A percentile compares a stretch with the other conserved stretches of the same genome.
phyloP scores from a whole-genome alignment of 2,113 vertebrate genomes.

The Entosphenus tridentatus region DNA sequence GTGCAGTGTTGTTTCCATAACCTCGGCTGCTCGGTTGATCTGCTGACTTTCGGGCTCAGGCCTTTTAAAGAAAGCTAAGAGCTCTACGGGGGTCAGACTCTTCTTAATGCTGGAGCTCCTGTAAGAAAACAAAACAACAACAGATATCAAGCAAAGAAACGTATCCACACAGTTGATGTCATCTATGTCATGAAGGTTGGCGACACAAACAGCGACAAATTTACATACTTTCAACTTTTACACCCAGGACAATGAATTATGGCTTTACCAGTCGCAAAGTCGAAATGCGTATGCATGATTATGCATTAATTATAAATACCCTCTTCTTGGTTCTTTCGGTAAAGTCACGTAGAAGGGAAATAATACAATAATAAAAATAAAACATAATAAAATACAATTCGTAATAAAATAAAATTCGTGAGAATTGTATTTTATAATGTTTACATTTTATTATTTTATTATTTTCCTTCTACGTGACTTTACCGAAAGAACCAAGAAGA shows the following conservation, averaged over 20 bases:
- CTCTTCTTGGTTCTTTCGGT: too few species aligned
- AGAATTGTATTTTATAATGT: too few species aligned
- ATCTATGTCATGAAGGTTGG: background rate
- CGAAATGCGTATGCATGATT: too few species aligned
- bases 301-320: too few species aligned
- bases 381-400: too few species aligned
- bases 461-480: too few species aligned
- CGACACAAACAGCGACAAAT: background rate
- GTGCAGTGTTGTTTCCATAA: conserved; percentile 32
- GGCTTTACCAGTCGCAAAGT: too few species aligned
- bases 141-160: conserved; percentile 8
- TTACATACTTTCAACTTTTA: background rate
- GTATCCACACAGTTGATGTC: background rate
- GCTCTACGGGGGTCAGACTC: conserved; percentile 13
- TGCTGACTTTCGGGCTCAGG: conserved; percentile 22
- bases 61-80: conserved; percentile 27
- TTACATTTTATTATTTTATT: too few species aligned
- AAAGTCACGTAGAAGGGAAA: too few species aligned
- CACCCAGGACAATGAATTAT: background rate
- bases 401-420: too few species aligned
- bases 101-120: conserved; percentile 19
- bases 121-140: background rate
- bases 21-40: conserved; percentile 34
- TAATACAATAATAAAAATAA: too few species aligned
- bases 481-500: too few species aligned